Evolutionary conservation across 2,113 vertebrate genomes (phyloP).

Genomic region (human): DNA sequence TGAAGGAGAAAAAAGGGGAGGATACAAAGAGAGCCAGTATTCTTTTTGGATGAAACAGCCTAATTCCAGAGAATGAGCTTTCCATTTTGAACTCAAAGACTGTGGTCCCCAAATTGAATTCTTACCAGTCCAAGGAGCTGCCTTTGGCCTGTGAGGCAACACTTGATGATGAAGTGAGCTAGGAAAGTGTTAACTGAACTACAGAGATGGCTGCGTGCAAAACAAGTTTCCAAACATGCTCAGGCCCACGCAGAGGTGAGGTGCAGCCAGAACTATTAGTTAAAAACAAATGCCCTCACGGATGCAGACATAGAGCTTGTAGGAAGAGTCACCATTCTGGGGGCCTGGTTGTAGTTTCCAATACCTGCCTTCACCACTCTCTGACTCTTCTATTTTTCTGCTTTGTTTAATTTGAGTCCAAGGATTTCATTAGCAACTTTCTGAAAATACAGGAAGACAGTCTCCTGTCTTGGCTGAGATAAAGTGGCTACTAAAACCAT

Average conservation of each 20-base stretch:
- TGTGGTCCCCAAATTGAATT: constrained; percentile 65
- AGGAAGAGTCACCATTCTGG: too few species aligned
- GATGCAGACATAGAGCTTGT: too few species aligned
- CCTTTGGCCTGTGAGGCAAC: background rate
- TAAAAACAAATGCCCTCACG: background rate
- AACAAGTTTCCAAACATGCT: constrained; percentile 66
- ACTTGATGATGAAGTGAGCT: background rate
- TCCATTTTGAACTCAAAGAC: constrained; percentile 71
- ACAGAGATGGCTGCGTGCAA: constrained; percentile 74
- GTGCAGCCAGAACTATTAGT: constrained; percentile 60
- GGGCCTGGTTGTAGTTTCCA: too few species aligned
- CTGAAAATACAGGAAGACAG: constrained; percentile 77
- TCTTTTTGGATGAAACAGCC: constrained; percentile 67
- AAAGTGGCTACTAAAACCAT: constrained; percentile 94
- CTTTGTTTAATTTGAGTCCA: too few species aligned
- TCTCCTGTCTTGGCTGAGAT: constrained; percentile 98
- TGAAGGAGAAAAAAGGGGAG: constrained; percentile 47
- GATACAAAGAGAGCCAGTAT: constrained; percentile 51
- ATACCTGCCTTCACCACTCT: too few species aligned
- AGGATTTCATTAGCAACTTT: too few species aligned
- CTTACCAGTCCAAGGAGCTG: constrained; percentile 63
- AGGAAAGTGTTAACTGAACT: constrained; percentile 55
- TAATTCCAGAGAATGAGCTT: constrained; percentile 70
- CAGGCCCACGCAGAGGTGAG: constrained; percentile 55
- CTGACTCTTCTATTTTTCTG: constrained; percentile 43